A percentile compares a stretch with the other conserved stretches of the same genome.
phyloP scores from a whole-genome alignment of 1,140 invertebrate species.

The Neodiprion fabricii region DNA sequence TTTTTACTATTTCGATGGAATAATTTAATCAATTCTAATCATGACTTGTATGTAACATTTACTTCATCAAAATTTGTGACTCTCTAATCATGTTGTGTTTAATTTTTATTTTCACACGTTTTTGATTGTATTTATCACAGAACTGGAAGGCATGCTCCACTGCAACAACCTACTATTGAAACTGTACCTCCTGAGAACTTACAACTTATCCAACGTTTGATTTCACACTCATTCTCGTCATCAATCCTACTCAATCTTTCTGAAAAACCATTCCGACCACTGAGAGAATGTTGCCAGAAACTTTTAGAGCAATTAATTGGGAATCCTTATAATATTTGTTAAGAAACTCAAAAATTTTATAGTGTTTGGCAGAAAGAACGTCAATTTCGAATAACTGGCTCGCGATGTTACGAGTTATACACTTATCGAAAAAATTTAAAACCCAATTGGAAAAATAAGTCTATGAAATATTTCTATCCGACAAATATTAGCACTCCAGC shows the following conservation, averaged over 20 bases:
- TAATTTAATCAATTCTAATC: too few relatives aligned
- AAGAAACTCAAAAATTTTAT: slow-evolving; percentile 12
- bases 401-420: slow-evolving; percentile 14
- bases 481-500: too few relatives aligned
- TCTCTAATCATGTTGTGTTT: too few relatives aligned
- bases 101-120: too few relatives aligned
- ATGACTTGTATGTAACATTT: too few relatives aligned
- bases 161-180: slow-evolving; percentile 9
- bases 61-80: too few relatives aligned
- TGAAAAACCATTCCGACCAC: neutral
- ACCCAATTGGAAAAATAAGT: slow-evolving; percentile 1
- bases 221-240: too few relatives aligned
- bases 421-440: neutral
- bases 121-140: neutral
- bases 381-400: slow-evolving; percentile 22
- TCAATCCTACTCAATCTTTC: too few relatives aligned
- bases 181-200: neutral
- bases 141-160: neutral
- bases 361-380: slow-evolving; percentile 21
- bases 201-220: too few relatives aligned
- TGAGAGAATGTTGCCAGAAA: slow-evolving; percentile 17
- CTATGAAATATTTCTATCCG: too few relatives aligned
- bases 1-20: too few relatives aligned
- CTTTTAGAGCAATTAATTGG: neutral
- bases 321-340: slow-evolving; percentile 16